Base-by-base conservation (phyloP, 2,888 invertebrate genomes). In the Electrophaes corylata region DNA sequence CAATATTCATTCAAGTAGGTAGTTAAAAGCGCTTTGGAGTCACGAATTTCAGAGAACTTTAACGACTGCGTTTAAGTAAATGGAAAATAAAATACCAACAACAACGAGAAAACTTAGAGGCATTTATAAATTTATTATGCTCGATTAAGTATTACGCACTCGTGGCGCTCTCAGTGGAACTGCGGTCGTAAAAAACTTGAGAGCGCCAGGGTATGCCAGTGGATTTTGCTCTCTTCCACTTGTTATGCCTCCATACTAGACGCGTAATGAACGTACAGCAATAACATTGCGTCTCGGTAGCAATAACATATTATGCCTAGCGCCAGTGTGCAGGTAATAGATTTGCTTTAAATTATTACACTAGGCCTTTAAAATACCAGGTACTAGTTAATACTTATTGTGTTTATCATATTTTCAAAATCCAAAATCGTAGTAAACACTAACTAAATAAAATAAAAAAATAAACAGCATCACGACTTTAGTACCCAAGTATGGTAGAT, bases 141-240 rank as follows among this genome's bases (percentile, higher is more conserved):
- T 63, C 73, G 73, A 76, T 78, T 78, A 75, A 66, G 72, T 69
- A 77, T 71, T 72, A 74, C 73, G 74, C 75, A 71, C 71, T 69
- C 72, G 72, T 64, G 70, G 71, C 71, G 71, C 70, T 75, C 71
- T 75, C 71, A 69, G 70, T 68, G 69, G 71, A 76, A 74, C 70
- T 67, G 70, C 69, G 71, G 67, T 72, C 78, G 73, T 79, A 75
- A 81, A 47, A 80, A 78, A 77, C 70, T 71, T 74, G 72, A 71
- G 70, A 73, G 70, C 67, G 66, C 70, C 64, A 64, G 63, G 65
- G 65, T 64, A 54, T 57, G 57, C 60, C 62, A 57, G 33, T 51
- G 62, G 60, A 66, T 65, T 69, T 64, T 29, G 1, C 26, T 29
- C 26, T 8, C 10, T 29, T 10, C 26, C 10, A 29, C 26, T 60